These are phyloP conservation scores for Drosophila littoralis DNA, from an alignment of 1,140 invertebrate genomes.

Conservation along the genomic window DNA sequence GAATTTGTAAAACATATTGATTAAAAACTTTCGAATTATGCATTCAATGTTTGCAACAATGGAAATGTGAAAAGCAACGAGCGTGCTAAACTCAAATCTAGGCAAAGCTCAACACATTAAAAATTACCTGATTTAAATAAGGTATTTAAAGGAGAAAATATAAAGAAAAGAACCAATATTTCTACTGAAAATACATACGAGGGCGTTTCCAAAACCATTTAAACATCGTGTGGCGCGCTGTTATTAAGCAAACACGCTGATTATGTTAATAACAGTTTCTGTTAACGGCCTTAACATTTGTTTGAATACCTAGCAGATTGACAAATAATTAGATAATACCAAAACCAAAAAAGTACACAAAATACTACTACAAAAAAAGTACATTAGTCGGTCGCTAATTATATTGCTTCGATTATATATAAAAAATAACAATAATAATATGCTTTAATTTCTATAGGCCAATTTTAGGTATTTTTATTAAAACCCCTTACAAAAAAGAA, in stretches of 20 bases:
- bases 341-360: neutral
- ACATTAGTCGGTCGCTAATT: no score
- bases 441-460: no score
- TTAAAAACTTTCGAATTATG: conserved; percentile 54
- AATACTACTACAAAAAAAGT: neutral
- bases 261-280: neutral
- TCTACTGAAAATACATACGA: neutral
- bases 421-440: no score
- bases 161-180: neutral
- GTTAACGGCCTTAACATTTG: neutral
- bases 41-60: conserved; percentile 26
- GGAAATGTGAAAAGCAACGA: conserved; percentile 21
- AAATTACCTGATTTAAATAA: neutral
- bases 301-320: neutral
- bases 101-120: conserved; percentile 9
- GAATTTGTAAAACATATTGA: conserved; percentile 57
- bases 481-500: no score
- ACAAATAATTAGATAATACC: neutral
- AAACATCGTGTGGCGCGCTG: neutral
- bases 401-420: no score
- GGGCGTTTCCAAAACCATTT: neutral
- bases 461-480: no score
- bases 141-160: neutral
- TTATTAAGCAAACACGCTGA: no score
- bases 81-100: conserved; percentile 24